Percentiles rank a stretch among this genome's conserved stretches.
Conservation (phyloP, 2,797 vertebrate genomes). For the Paedocypris micromegethes region DNA sequence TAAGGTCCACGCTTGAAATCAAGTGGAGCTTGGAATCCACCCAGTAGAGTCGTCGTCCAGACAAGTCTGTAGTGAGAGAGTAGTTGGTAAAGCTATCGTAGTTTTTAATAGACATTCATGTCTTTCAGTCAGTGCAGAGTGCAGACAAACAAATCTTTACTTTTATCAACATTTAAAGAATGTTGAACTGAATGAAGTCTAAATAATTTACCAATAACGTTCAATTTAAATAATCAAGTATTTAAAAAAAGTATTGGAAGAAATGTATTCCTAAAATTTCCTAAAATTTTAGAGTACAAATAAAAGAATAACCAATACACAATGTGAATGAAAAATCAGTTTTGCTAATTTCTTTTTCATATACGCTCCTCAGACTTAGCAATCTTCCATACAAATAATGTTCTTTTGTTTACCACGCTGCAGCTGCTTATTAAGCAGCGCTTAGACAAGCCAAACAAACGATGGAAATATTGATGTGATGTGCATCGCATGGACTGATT, state of each 20-base stretch:
- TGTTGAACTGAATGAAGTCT: too few species aligned
- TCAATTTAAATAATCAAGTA: too few species aligned
- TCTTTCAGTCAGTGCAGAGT: too few species aligned
- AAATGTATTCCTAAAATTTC: too few species aligned
- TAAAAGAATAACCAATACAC: slow-evolving; percentile 23
- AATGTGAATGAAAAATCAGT: background rate
- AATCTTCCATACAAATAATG: slow-evolving; percentile 58
- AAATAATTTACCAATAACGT: too few species aligned
- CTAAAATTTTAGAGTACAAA: background rate
- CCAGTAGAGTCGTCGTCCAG: slow-evolving; percentile 95
- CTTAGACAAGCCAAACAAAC: slow-evolving; percentile 31
- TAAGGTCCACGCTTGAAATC: slow-evolving; percentile 92
- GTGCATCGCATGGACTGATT: background rate
- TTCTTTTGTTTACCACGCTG: slow-evolving; percentile 39
- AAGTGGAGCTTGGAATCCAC: slow-evolving; percentile 96
- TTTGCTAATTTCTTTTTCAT: slow-evolving; percentile 22
- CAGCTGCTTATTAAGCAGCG: slow-evolving; percentile 37
- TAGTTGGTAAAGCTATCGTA: background rate
- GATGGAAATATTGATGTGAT: slow-evolving; percentile 43
- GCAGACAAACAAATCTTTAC: too few species aligned
- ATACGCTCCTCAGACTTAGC: slow-evolving; percentile 60
- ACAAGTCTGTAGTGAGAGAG: slow-evolving; percentile 74
- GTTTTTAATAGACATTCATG: too few species aligned
- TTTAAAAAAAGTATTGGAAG: too few species aligned
- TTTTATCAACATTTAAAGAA: too few species aligned